Conservation (phyloP, 2,888 invertebrate genomes). For the Aradus depressus region DNA sequence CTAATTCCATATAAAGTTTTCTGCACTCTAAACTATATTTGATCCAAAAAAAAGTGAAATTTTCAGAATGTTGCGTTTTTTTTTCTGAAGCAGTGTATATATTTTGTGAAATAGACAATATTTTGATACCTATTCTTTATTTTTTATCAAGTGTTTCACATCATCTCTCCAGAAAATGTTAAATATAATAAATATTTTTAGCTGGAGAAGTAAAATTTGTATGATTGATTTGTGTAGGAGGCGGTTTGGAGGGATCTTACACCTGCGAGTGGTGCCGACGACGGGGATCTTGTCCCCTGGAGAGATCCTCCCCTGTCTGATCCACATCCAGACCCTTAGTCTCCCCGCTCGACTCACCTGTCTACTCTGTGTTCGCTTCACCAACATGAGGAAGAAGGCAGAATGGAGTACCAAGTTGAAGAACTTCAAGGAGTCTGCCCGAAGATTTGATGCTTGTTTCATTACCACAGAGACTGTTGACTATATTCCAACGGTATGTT, state of each 20-base stretch:
- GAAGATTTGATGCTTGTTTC: conserved; percentile 2
- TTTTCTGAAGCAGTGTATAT: no score
- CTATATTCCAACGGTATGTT: background rate
- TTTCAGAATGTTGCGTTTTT: no score
- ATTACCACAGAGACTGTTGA: background rate
- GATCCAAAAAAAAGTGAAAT: no score
- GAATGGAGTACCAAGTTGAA: background rate
- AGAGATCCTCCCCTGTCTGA: background rate
- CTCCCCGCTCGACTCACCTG: background rate
- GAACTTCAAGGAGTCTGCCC: background rate
- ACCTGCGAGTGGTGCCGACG: background rate
- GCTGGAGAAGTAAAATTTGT: no score
- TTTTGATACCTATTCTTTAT: no score
- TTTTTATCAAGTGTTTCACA: no score
- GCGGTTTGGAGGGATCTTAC: background rate
- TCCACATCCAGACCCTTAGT: conserved; percentile 2
- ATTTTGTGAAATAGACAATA: no score
- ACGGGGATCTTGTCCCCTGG: background rate
- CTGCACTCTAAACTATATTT: no score
- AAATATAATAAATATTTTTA: no score
- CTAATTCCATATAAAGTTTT: no score
- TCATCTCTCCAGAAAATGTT: no score
- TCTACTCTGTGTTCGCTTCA: background rate
- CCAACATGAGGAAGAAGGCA: background rate
- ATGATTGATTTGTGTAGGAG: no score